Evolutionary conservation across 64 coral and sea anemone genomes (phyloP), one percentile per base, ranked within the genome.

Genomic region (Stichodactyla helianthus): DNA sequence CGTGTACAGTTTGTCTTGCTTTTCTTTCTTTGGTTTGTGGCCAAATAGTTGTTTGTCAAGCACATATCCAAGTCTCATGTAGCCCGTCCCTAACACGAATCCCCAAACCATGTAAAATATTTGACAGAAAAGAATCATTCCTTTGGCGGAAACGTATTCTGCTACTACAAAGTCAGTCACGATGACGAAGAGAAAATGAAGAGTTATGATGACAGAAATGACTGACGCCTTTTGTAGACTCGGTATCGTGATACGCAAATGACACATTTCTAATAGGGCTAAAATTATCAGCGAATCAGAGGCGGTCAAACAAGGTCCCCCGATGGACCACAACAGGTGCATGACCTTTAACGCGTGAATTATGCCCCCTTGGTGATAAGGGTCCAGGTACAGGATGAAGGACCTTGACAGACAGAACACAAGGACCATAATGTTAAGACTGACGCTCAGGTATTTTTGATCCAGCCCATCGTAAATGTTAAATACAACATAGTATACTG

Each of bases 41-140:
- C 87, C 79, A 23, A 94, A 98, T 1, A 98, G 85, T 58, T 92
- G 84, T 57, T 92, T 91, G 55, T 98, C 92, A 0, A 98, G 79
- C 31, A 91, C 93, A 55, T 94, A 98, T 6, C 79, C 95, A 17
- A 98, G 92, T 14, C 65, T 35, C 17, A 87, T 91, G 82, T 98
- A 98, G 1, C 86, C 84, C 10, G 85, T 55, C 6, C 95, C 95
- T 2, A 98, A 68, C 5, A 89, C 56, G 20, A 86, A 82, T 18
- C 95, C 92, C 95, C 95, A 98, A 11, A 84, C 50, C 57, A 91
- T 84, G 54, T 94, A 98, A 51, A 98, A 98, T 28, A 94, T 79
- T 70, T 98, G 95, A 31, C 95, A 98, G 59, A 98, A 84, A 55
- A 98, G 51, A 70, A 98, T 68, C 95, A 98, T 98, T 61, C 87